Evolutionary conservation across 2,888 invertebrate species (phyloP).

Genomic region (Atrina japonica): DNA sequence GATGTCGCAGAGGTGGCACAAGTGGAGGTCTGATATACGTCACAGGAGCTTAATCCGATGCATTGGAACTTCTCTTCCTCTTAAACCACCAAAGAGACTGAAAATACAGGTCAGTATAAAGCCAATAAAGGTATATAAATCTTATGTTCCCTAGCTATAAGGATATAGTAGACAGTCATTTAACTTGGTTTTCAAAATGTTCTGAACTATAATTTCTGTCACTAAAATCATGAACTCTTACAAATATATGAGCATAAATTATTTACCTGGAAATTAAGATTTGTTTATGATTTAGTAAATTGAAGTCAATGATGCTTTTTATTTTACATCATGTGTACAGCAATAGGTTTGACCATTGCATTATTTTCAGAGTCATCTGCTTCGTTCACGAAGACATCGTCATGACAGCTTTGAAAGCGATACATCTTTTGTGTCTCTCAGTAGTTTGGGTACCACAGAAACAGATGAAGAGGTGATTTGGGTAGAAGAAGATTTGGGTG

Average conservation of each 20-base stretch:
- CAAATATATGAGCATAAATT: neutral
- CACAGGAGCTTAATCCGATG: slow-evolving; percentile 61
- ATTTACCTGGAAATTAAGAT: neutral
- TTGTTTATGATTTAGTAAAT: too few species aligned
- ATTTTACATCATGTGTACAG: too few species aligned
- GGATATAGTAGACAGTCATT: too few species aligned
- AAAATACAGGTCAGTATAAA: slow-evolving; percentile 59
- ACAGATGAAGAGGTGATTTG: slow-evolving; percentile 58
- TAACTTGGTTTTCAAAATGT: too few species aligned
- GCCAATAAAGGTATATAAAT: too few species aligned
- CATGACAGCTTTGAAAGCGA: slow-evolving; percentile 55
- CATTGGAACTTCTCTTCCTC: slow-evolving; percentile 61
- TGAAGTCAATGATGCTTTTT: too few species aligned
- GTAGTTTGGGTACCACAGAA: slow-evolving; percentile 23
- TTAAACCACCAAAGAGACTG: slow-evolving; percentile 60
- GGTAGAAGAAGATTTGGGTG: slow-evolving; percentile 69
- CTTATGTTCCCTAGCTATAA: too few species aligned
- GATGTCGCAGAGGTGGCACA: slow-evolving; percentile 13
- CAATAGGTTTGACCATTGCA: neutral
- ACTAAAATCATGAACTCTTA: too few species aligned
- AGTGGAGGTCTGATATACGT: slow-evolving; percentile 46
- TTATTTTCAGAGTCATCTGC: slow-evolving; percentile 52
- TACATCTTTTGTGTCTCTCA: slow-evolving; percentile 51
- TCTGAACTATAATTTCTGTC: too few species aligned
- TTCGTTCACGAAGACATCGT: slow-evolving; percentile 37